A percentile compares a stretch with the other conserved stretches of the same genome.
phyloP scores from a whole-genome alignment of 2,888 invertebrate species.

The Heliconius sara region DNA sequence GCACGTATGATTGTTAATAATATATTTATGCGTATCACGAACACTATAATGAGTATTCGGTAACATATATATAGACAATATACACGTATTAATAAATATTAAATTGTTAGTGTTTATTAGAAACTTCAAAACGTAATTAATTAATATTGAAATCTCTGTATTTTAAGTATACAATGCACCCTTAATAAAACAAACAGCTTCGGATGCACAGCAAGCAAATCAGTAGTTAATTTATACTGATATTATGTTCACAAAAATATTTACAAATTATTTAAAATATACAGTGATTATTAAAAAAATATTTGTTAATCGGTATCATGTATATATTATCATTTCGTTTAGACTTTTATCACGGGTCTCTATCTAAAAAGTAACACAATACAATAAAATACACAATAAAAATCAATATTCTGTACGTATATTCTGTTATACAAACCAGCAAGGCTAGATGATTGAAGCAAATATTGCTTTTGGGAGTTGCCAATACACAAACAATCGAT shows the following conservation, averaged over 20 bases:
- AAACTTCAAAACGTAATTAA: background rate
- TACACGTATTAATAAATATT: background rate
- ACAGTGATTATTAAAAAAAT: background rate
- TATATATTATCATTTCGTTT: background rate
- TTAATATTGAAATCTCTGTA: background rate
- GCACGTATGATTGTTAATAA: constrained; percentile 23
- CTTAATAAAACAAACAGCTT: too few relatives aligned
- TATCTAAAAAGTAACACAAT: background rate
- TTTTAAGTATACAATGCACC: too few relatives aligned
- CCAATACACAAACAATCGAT: constrained; percentile 19
- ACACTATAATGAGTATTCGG: background rate
- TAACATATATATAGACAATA: background rate
- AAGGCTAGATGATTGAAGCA: constrained; percentile 22
- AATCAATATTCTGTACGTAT: constrained; percentile 5
- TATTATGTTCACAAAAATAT: background rate
- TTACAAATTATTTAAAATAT: background rate
- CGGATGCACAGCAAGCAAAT: background rate
- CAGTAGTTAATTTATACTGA: background rate
- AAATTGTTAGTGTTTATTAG: background rate
- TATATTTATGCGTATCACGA: constrained; percentile 20
- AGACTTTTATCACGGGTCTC: background rate
- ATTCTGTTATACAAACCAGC: constrained; percentile 8
- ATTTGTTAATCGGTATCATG: background rate
- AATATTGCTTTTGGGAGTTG: constrained; percentile 25
- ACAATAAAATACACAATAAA: background rate